Percentiles rank a stretch among this genome's conserved stretches.
These are phyloP conservation scores for Tenthredo mesomela DNA, from an alignment of 2,888 invertebrate species.

Conservation along the genomic window DNA sequence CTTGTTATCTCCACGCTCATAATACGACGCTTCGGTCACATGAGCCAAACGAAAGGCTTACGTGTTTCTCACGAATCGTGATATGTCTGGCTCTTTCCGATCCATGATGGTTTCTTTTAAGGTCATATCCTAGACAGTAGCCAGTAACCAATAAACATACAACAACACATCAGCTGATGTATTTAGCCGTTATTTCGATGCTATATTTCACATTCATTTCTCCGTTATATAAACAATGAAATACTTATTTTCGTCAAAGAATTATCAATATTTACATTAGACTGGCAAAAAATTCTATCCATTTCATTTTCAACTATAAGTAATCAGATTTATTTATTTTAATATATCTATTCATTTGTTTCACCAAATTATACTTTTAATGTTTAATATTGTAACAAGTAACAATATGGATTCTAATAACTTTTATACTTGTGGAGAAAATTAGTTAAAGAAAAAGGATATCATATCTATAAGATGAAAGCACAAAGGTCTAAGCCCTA, in stretches of 20 bases:
- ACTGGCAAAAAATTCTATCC: not conserved
- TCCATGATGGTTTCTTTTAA: conserved; percentile 30
- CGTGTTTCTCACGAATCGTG: not conserved
- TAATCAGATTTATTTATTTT: not conserved
- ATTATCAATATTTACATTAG: not conserved
- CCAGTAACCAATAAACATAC: not conserved
- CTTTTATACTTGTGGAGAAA: not conserved
- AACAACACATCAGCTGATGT: conserved; percentile 18
- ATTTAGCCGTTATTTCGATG: not conserved
- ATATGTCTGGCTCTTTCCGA: conserved; percentile 2
- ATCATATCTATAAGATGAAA: not conserved
- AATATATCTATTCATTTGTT: not conserved
- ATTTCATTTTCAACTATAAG: not conserved
- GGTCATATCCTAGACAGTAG: not conserved
- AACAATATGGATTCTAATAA: not conserved
- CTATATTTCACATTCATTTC: not conserved
- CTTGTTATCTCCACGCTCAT: not conserved
- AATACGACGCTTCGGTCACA: conserved; percentile 7
- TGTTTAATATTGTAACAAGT: not conserved
- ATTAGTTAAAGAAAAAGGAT: not conserved
- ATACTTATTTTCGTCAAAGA: not conserved
- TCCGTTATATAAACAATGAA: not conserved
- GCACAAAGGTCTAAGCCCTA: not conserved
- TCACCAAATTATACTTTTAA: not conserved
- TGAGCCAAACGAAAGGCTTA: conserved; percentile 23